Evolutionary conservation across 2,113 vertebrate genomes (phyloP), one percentile per base, ranked within the genome.

Genomic region (Psophia crepitans): DNA sequence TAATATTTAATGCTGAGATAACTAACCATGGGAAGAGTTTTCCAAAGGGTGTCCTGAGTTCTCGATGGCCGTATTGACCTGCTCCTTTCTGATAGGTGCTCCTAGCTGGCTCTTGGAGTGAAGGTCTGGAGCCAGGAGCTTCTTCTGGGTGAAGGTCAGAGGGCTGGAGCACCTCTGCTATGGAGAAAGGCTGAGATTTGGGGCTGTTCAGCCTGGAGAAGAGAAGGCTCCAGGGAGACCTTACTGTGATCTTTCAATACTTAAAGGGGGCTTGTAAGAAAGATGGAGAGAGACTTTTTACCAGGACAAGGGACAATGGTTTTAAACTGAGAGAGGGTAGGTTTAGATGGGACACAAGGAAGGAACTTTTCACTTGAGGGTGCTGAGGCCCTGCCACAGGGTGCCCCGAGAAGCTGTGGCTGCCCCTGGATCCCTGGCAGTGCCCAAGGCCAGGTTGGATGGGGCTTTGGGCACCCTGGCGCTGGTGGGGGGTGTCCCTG

Each of bases 51-150:
- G 37, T 14, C 9, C 19, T 54, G 57, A 41, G 35, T 30, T 46
- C 66, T 28, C 2, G 2, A 26, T 11, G 15, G 43, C 35, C 6
- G 0, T 30, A 14, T 56, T 1, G 8, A 49, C 43, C 35, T 1
- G 6, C 30, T 58, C 9, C 35, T 66, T 22, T 66, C n/a, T 30
- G 20, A 33, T 11, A 23, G 5, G 15, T 48, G 39, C 28, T 46
- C 48, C 65, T 4, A 6, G 4, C 32, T 24, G 37, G 35, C 6
- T 18, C 20, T 1, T 19, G 30, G 51, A 11, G 30, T 26, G 48
- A 63, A 37, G 13, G 8, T 20, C 32, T 35, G 37, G 37, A 64
- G 39, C 11, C 48, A 17, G 14, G 33, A 64, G 39, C 39, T 63
- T 22, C 56, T 84, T 53, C 33, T 27, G 33, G 48, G 17, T 37